These are phyloP conservation scores for Cheilosia urbana DNA, from an alignment of 2,888 invertebrate species.

Conservation along the genomic window DNA sequence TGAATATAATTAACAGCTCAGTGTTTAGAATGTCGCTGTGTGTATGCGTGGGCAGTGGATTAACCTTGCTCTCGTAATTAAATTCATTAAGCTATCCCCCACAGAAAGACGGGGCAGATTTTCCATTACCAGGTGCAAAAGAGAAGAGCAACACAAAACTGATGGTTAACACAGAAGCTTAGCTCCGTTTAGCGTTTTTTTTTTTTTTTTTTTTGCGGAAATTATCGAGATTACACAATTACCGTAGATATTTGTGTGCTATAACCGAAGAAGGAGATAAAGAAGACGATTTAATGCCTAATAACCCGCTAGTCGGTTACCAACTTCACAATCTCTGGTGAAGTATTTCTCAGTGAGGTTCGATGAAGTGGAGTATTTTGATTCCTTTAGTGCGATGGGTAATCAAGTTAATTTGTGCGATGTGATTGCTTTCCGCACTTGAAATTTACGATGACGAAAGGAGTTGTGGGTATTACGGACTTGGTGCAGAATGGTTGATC, in stretches of 20 bases:
- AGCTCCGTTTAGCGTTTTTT: conserved; percentile 53
- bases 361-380: conserved; percentile 20
- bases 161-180: conserved; percentile 36
- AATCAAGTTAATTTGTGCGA: conserved; percentile 22
- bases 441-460: conserved; percentile 1
- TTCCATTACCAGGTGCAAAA: conserved; percentile 6
- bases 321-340: conserved; percentile 13
- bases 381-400: conserved; percentile 17
- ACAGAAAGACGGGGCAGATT: neutral
- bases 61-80: conserved; percentile 24
- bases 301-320: conserved; percentile 49
- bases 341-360: conserved; percentile 1
- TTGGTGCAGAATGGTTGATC: neutral
- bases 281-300: conserved; percentile 42
- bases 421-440: neutral
- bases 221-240: conserved; percentile 47
- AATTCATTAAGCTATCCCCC: conserved; percentile 42
- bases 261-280: conserved; percentile 25
- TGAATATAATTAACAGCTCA: conserved; percentile 12
- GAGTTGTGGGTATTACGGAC: neutral
- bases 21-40: conserved; percentile 11
- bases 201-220: conserved; percentile 51
- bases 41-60: neutral
- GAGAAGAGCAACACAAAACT: conserved; percentile 6
- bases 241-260: conserved; percentile 16